Base-by-base conservation (phyloP, 2,113 vertebrate species). In the Pyrgilauda ruficollis region DNA sequence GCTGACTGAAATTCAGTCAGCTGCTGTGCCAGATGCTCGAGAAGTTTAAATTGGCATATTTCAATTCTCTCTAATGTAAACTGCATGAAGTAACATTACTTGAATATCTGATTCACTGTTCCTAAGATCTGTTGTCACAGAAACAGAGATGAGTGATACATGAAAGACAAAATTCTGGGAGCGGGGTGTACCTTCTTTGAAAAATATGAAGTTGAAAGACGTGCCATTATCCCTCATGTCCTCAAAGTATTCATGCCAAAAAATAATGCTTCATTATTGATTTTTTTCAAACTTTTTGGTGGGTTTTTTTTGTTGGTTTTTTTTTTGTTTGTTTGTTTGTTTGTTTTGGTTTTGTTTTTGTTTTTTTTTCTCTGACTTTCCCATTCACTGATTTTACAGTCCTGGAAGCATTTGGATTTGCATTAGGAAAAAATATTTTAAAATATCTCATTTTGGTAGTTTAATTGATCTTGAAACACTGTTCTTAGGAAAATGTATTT, bases 51-150 rank as follows among this genome's bases (percentile, higher is more conserved):
- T 50, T 80, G 53, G 22, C 30, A 11, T 93, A 58, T 92, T 77
- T 94, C 55, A 85, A 21, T 80, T 83, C 14, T 41, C 13, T 86
- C 15, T 37, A 14, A 4, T 82, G 37, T 44, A 67, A 91, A 93
- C 53, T 35, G 8, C 47, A 55, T 58, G 58, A 88, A 69, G 30
- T 80, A 76, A 52, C 27, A 49, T 75, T 56, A 75, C 33, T 41
- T 67, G 47, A 94, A 50, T 87, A 82, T 82, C 66, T 82, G 47
- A 43, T 93, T 92, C 62, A 24, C 47, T 68, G 62, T 72, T 93
- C 35, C 78, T 68, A 56, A 74, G 35, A 58, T 75, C 88, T 67
- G 56, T 87, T 93, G 93, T 92, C 93, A 94, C 61, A 94, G 93
- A 92, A 93, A 89, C 66, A 67, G 81, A 76, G 50, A 39, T 30